Base-by-base conservation (phyloP, 2,888 invertebrate species). In the Mythimna vitellina region DNA sequence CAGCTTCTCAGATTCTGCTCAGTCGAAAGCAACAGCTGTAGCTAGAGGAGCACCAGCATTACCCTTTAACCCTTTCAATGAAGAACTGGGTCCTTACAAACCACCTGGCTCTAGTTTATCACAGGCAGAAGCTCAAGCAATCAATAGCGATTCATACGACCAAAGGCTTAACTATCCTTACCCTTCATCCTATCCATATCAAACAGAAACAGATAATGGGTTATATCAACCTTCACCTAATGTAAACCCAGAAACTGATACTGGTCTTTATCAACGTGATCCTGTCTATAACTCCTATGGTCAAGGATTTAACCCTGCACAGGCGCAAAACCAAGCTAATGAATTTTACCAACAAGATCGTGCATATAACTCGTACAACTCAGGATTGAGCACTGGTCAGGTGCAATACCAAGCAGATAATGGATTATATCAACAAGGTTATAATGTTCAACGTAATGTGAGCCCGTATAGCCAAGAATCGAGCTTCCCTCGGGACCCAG, bases 161-260 rank as follows among this genome's bases (percentile, higher is more conserved):
- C 81, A 73, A 61, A 58, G 78, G 29, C 17, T 35, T 1, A 62
- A 73, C 4, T 78, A 81, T 58, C 67, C 74, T 63, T 76, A 76
- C 62, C 61, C 61, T 35, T 29, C 61, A 38, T 58, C 70, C 54
- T 65, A 81, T 29, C 54, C 73, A n/a, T 74, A 69, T 10, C 77
- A 84, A 61, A 57, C 74, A 20, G 71, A 76, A 64, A 65, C 65
- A 38, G 66, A 79, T 57, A 70, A 25, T 46, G 69, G 78, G 67
- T 29, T 70, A 22, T 66, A 53, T 35, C 54, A 71, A 71, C 51
- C 49, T 58, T 35, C 54, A 51, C 51, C 65, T 63, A 56, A 57
- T 68, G 9, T 8, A 2, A 72, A 53, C 10, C 51, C 32, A 74
- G 65, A 51, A 42, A 9, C 51, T 17, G 51, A 73, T 58, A 51